A percentile compares a stretch with the other conserved stretches of the same genome.
These are phyloP conservation scores for Athene noctua DNA, from an alignment of 2,113 vertebrate genomes.

Conservation along the genomic window DNA sequence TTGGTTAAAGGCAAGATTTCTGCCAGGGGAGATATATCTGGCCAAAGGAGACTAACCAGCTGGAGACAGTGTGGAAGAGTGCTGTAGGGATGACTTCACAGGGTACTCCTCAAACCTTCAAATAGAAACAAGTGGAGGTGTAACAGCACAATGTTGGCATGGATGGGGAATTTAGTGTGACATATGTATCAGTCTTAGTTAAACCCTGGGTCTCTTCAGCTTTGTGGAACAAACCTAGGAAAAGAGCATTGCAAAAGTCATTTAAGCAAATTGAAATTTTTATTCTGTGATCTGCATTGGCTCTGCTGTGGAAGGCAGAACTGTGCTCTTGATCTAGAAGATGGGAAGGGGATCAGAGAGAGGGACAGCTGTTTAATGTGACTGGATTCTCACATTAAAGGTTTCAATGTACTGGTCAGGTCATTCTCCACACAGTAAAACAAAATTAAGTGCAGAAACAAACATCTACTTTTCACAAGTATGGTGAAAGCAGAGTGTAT, in stretches of 20 bases:
- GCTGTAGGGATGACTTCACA: neutral
- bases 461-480: neutral
- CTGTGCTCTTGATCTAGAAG: neutral
- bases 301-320: neutral
- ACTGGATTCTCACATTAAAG: neutral
- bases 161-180: neutral
- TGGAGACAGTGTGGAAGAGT: neutral
- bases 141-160: fast-evolving
- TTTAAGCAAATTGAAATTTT: neutral
- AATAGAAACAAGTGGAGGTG: fast-evolving
- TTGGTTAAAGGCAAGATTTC: neutral
- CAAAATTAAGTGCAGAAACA: neutral
- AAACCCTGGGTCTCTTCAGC: neutral
- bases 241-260: neutral
- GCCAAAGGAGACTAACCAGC: neutral
- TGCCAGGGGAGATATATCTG: neutral
- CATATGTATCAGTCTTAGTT: fast-evolving
- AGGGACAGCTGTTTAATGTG: neutral
- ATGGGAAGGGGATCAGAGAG: fast-evolving
- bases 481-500: neutral
- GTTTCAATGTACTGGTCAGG: neutral
- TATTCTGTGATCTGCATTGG: neutral
- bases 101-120: neutral
- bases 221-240: neutral
- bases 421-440: neutral